These are phyloP conservation scores for Hydropotes inermis DNA, from an alignment of 2,113 vertebrate genomes.

Conservation along the genomic window DNA sequence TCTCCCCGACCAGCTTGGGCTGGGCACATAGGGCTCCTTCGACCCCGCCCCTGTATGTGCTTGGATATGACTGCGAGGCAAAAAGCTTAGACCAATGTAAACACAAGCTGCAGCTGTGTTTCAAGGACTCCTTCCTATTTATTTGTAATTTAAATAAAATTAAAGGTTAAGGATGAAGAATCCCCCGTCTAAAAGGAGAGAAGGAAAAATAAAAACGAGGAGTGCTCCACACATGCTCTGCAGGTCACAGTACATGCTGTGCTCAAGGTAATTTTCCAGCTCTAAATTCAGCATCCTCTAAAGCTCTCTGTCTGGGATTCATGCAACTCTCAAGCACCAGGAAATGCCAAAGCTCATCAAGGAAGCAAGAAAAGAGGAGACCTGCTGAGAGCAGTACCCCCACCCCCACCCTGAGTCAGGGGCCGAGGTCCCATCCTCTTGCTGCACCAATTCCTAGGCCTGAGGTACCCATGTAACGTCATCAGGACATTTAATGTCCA, in stretches of 20 bases:
- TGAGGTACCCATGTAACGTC: not conserved
- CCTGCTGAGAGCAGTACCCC: not conserved
- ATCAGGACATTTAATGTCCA: not conserved
- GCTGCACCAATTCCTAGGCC: not conserved
- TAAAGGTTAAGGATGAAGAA: not conserved
- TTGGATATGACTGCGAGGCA: accelerated
- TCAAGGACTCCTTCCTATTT: not conserved
- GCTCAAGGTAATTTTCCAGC: not conserved
- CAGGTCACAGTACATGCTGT: not conserved
- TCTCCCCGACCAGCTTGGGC: not conserved
- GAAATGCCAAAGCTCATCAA: not conserved
- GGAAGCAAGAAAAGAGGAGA: not conserved
- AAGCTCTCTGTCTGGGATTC: not conserved
- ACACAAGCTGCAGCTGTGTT: not conserved
- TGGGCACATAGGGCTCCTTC: not conserved
- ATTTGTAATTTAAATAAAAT: not conserved
- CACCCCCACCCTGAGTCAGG: not conserved
- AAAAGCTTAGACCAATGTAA: not conserved
- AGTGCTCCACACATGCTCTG: not conserved
- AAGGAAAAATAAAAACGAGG: not conserved
- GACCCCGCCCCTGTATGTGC: not conserved
- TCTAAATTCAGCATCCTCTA: not conserved
- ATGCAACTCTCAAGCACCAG: not conserved
- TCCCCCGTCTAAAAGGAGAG: not conserved
- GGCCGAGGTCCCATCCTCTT: not conserved